Base-by-base conservation (phyloP, 2,797 vertebrate genomes). In the Sebastes reedi region DNA sequence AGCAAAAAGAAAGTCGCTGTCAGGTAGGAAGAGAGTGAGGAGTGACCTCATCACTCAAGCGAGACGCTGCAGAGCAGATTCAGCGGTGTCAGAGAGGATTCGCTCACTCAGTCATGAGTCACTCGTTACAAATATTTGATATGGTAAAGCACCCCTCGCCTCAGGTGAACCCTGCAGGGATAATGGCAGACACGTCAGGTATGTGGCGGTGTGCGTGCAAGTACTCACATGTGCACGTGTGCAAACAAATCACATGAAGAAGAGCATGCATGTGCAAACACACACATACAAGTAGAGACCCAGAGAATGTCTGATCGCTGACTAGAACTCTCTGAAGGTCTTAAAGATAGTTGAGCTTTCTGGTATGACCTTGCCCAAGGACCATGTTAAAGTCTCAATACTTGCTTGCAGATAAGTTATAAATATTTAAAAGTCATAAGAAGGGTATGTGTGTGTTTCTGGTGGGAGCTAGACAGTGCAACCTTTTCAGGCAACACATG, bases 21-120 rank as follows among this genome's bases (percentile, higher is more conserved):
- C 69, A 74, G 64, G 54, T 54, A 68, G 68, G 54, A 22, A 4
- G 52, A 69, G 73, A 67, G 50, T 1, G 58, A 80, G 71, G 55
- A 72, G 59, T 81, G 84, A 88, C 82, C 69, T 89, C 84, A 77
- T 76, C 80, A 5, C 24, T 80, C 76, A 29, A 54, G 25, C 25
- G 3, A 58, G 66, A 54, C 27, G 30, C 72, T 24, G 67, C 83
- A 18, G 60, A 79, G 77, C 79, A 76, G 75, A 34, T 73, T 69
- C 77, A 46, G 67, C 80, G 8, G 67, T 34, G 70, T 76, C 73
- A 72, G 20, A 22, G 75, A 82, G 46, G 30, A 75, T 69, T 42
- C 25, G 8, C 78, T 82, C 76, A 46, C 50, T 75, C 75, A 69
- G 22, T 42, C 56, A 3, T 70, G 78, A 86, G 73, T 85, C 88